Evolutionary conservation across 2,888 invertebrate genomes (phyloP), one percentile per base, ranked within the genome.

Genomic region (Lacanobia oleracea): DNA sequence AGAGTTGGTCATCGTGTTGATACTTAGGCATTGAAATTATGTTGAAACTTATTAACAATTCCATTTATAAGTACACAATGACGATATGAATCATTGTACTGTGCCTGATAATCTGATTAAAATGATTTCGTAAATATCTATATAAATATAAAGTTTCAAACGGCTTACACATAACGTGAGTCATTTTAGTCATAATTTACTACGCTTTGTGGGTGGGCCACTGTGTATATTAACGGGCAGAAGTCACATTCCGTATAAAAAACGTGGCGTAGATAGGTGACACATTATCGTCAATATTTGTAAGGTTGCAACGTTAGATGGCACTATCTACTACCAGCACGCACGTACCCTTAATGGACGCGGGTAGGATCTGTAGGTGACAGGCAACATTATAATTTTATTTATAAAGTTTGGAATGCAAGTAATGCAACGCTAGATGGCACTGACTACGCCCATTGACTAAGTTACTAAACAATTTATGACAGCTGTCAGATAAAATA

Each of bases 101-200:
- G 6, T 50, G 27, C 27, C 12, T 37, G 18, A 9, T 59, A 72
- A 60, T 45, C 37, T n/a, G 27, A 72, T 74, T 48, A 60, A 48
- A 72, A 59, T 45, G 2, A 23, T 79, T 53, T 53, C 48, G 79
- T 60, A 59, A 74, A 72, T 48, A 3, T 3, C 3, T 27, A 48
- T 45, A 14, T 21, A n/a, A n/a, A n/a, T 54, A 57, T 70, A 78
- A 57, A 33, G 18, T 79, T 59, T 48, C 57, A 40, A 59, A 27
- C 40, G 21, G 59, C 37, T 79, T 40, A 48, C 79, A 54, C 79
- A 59, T 40, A 12, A 1, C 5, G 7, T 73, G 59, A 72, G 37
- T 79, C 50, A 73, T 78, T 78, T 48, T 27, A 54, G 27, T 67
- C 21, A 50, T 23, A 56, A n/a, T 78, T 79, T 59, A 72, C 59